Conservation (phyloP, 2,888 invertebrate genomes). For the Drosophila aldrichi region DNA sequence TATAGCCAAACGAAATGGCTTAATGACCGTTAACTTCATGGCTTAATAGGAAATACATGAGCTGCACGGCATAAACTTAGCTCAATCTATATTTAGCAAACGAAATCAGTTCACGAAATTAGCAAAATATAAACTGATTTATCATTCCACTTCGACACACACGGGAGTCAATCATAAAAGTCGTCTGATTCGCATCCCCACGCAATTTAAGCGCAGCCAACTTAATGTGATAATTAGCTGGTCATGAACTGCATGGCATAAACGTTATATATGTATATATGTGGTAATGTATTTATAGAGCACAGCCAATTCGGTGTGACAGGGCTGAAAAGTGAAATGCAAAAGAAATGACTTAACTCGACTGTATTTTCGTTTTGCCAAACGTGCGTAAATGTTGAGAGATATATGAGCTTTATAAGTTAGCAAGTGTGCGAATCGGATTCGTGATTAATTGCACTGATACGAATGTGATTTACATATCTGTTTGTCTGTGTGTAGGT, state of each 20-base stretch:
- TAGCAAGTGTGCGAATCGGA: conserved; percentile 63
- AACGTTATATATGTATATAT: not conserved
- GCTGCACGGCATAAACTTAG: not conserved
- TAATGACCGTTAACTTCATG: not conserved
- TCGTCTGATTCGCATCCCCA: not conserved
- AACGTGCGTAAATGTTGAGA: conserved; percentile 73
- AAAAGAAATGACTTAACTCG: conserved; percentile 5
- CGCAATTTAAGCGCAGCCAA: conserved; percentile 1
- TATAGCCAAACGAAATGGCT: not conserved
- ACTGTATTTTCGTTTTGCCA: conserved; percentile 38
- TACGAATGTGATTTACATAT: conserved; percentile 46
- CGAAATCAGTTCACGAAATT: not conserved
- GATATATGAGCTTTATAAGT: conserved; percentile 68
- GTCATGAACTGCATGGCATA: conserved; percentile 16
- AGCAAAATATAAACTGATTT: conserved; percentile 1
- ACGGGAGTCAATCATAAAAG: conserved; percentile 2
- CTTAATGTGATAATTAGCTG: conserved; percentile 8
- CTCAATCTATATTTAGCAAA: conserved; percentile 4
- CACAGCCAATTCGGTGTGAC: conserved; percentile 23
- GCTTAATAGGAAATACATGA: not conserved
- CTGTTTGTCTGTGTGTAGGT: not conserved
- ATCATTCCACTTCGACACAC: not conserved
- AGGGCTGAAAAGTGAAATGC: not conserved
- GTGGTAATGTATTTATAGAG: conserved; percentile 15
- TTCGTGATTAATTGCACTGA: conserved; percentile 57